These are phyloP conservation scores for Eurosta solidaginis DNA, from an alignment of 1,140 invertebrate species.

Conservation along the genomic window DNA sequence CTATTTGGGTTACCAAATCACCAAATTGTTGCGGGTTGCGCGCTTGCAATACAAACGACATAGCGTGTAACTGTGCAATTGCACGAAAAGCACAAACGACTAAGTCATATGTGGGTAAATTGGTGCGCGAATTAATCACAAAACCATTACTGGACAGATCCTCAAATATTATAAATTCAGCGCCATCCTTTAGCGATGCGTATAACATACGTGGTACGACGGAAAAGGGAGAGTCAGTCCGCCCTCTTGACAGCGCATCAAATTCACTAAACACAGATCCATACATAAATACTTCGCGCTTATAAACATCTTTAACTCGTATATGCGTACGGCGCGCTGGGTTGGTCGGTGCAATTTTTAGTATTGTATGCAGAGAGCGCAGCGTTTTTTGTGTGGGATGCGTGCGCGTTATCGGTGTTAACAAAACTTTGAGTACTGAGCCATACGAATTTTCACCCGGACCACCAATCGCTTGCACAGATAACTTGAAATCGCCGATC, in stretches of 20 bases:
- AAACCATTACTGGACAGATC: conserved; percentile 37
- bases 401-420: conserved; percentile 32
- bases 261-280: conserved; percentile 39
- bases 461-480: conserved; percentile 36
- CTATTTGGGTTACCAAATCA: conserved; percentile 32
- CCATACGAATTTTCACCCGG: conserved; percentile 48
- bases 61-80: conserved; percentile 42
- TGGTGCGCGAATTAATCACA: conserved; percentile 35
- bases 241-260: neutral
- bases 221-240: conserved; percentile 1
- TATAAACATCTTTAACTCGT: conserved; percentile 43
- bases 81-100: conserved; percentile 39
- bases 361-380: conserved; percentile 27
- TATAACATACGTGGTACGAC: conserved; percentile 37
- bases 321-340: conserved; percentile 42
- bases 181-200: conserved; percentile 27
- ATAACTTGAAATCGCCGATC: neutral
- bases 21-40: conserved; percentile 35
- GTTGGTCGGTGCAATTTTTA: conserved; percentile 47
- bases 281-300: conserved; percentile 46
- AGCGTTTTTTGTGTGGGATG: neutral
- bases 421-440: conserved; percentile 38
- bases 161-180: conserved; percentile 48
- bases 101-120: conserved; percentile 43
- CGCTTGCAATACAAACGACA: conserved; percentile 43